These are phyloP conservation scores for Hypselothyrea guttata DNA, from an alignment of 2,888 invertebrate genomes.

Conservation along the genomic window DNA sequence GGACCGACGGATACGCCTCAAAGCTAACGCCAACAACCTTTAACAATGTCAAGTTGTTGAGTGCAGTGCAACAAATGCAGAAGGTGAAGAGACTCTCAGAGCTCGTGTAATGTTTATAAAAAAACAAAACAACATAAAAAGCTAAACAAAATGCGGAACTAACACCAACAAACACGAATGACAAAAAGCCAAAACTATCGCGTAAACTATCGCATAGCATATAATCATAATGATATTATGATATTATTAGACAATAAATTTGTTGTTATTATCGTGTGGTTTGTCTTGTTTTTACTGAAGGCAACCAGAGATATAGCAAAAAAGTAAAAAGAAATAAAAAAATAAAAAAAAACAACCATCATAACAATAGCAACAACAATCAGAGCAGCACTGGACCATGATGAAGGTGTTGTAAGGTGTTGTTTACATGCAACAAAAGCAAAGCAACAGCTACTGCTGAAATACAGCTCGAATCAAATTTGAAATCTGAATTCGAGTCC, in stretches of 20 bases:
- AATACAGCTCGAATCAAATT: constrained; percentile 41
- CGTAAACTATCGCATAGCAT: constrained; percentile 32
- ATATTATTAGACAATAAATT: constrained; percentile 36
- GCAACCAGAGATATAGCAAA: constrained; percentile 23
- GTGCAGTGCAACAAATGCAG: constrained; percentile 13
- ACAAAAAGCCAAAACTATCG: constrained; percentile 31
- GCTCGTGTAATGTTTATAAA: constrained; percentile 8
- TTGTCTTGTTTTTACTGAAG: constrained; percentile 5
- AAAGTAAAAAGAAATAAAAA: not conserved
- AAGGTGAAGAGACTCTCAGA: constrained; percentile 25
- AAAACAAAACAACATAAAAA: not conserved
- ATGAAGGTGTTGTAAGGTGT: constrained; percentile 75
- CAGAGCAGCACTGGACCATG: constrained; percentile 63
- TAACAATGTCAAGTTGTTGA: constrained; percentile 7
- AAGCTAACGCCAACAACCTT: too few species aligned
- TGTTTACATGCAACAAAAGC: constrained; percentile 64
- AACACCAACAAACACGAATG: constrained; percentile 3
- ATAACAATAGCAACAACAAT: constrained; percentile 14
- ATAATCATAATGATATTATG: constrained; percentile 8
- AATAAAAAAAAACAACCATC: constrained; percentile 22
- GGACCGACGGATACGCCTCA: too few species aligned
- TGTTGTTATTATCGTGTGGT: constrained; percentile 15
- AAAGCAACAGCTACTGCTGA: constrained; percentile 26
- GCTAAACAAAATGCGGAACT: constrained; percentile 39
- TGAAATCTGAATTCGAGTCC: constrained; percentile 25